Evolutionary conservation across 2,113 vertebrate species (phyloP).

Genomic region (Prietella phreatophila): DNA sequence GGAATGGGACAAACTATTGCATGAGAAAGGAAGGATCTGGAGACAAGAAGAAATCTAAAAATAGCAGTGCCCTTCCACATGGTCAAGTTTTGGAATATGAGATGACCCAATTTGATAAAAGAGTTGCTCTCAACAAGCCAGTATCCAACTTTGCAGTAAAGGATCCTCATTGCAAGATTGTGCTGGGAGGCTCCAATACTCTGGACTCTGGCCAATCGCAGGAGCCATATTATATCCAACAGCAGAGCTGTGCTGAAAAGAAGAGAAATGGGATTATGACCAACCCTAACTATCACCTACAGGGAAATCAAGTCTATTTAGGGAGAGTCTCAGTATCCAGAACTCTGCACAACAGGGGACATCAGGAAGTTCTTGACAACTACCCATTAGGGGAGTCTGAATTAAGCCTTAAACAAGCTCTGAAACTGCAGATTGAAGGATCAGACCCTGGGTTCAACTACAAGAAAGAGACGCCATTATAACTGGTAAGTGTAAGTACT

Average conservation of each 20-base stretch:
- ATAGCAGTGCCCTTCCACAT: constrained; percentile 76
- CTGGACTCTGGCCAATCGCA: constrained; percentile 79
- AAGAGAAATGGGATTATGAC: constrained; percentile 97
- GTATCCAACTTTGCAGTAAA: constrained; percentile 72
- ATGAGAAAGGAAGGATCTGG: constrained; percentile 78
- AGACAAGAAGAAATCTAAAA: constrained; percentile 84
- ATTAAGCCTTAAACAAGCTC: constrained; percentile 96
- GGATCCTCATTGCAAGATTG: constrained; percentile 84
- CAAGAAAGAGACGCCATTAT: constrained; percentile 97
- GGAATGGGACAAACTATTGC: constrained; percentile 74
- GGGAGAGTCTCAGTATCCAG: constrained; percentile 89
- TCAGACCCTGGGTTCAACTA: constrained; percentile 92
- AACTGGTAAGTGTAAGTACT: constrained; percentile 74
- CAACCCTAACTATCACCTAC: constrained; percentile 96
- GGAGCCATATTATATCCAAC: constrained; percentile 87
- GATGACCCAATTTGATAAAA: constrained; percentile 95
- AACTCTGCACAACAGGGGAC: constrained; percentile 81
- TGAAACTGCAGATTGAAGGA: constrained; percentile 95
- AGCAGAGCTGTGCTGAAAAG: constrained; percentile 88
- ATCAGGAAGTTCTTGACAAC: constrained; percentile 89
- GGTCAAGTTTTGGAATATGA: constrained; percentile 92
- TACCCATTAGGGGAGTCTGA: constrained; percentile 90
- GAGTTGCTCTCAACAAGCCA: constrained; percentile 80
- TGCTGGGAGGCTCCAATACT: constrained; percentile 75
- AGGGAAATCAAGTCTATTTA: constrained; percentile 93